phyloP scores from a whole-genome alignment of 2,113 vertebrate species.

The Paradoxurus hermaphroditus region DNA sequence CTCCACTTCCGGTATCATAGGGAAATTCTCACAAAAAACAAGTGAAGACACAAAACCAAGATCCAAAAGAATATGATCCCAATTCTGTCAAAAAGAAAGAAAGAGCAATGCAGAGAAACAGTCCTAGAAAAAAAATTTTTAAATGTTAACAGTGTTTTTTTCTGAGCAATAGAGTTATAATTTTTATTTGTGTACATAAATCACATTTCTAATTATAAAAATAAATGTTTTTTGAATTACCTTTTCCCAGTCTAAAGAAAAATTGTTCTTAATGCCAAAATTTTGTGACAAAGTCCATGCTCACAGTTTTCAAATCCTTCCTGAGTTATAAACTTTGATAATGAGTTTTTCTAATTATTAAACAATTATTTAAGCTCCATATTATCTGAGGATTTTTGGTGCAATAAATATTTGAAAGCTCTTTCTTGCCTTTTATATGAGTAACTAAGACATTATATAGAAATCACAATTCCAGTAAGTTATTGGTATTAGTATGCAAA shows the following conservation, averaged over 20 bases:
- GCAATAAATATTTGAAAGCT: conserved; percentile 16
- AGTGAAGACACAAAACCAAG: neutral
- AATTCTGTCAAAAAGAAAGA: neutral
- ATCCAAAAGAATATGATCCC: neutral
- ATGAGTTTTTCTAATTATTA: conserved; percentile 24
- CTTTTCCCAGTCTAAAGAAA: conserved; percentile 39
- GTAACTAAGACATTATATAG: neutral
- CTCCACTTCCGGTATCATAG: neutral
- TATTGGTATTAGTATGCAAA: neutral
- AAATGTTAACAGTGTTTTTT: conserved; percentile 29
- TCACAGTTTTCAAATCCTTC: conserved; percentile 28
- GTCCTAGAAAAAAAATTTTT: neutral
- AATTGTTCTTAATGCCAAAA: conserved; percentile 10
- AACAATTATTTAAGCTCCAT: neutral
- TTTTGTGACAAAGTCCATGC: neutral
- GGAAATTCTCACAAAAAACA: neutral
- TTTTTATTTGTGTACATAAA: conserved; percentile 46
- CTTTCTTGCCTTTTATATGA: conserved; percentile 8
- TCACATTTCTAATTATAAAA: conserved; percentile 22
- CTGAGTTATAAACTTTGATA: conserved; percentile 14
- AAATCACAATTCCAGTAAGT: conserved; percentile 21
- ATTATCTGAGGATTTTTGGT: conserved; percentile 2
- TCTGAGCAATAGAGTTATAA: neutral
- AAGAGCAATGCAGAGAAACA: neutral
- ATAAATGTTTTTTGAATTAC: conserved; percentile 25